Conservation (phyloP, 2,888 invertebrate species). For the Corythucha ciliata region DNA sequence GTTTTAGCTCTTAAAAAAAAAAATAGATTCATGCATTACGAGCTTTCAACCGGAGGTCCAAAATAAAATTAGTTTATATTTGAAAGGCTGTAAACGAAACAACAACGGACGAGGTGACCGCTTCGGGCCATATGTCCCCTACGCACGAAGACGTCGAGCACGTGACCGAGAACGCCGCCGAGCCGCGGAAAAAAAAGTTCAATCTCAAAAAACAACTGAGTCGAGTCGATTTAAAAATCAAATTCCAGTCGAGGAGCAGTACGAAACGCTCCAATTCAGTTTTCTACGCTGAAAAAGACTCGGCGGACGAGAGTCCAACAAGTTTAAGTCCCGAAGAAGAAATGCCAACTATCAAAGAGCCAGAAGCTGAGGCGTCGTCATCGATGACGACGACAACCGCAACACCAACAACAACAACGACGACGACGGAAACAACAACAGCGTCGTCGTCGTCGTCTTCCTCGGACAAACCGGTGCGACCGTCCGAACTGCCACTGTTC, state of each 20-base stretch:
- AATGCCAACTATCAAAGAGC: conserved; percentile 34
- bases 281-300: conserved; percentile 41
- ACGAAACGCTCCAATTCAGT: conserved; percentile 39
- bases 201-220: conserved; percentile 73
- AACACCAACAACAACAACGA: too few species aligned
- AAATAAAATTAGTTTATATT: conserved; percentile 27
- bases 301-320: conserved; percentile 42
- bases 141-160: conserved; percentile 13
- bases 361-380: conserved; percentile 32
- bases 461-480: conserved; percentile 45
- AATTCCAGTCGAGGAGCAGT: conserved; percentile 38
- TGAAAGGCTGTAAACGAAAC: conserved; percentile 30
- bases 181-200: conserved; percentile 26
- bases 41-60: too few species aligned
- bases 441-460: too few species aligned
- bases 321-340: conserved; percentile 38
- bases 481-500: conserved; percentile 55
- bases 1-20: too few species aligned
- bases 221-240: conserved; percentile 64
- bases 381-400: too few species aligned
- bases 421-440: conserved; percentile 30
- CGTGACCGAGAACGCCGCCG: conserved; percentile 19
- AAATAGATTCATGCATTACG: too few species aligned
- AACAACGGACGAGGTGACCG: conserved; percentile 27
- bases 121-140: conserved; percentile 28